These are phyloP conservation scores for Ectropis grisescens DNA, from an alignment of 1,140 invertebrate genomes.

Conservation along the genomic window DNA sequence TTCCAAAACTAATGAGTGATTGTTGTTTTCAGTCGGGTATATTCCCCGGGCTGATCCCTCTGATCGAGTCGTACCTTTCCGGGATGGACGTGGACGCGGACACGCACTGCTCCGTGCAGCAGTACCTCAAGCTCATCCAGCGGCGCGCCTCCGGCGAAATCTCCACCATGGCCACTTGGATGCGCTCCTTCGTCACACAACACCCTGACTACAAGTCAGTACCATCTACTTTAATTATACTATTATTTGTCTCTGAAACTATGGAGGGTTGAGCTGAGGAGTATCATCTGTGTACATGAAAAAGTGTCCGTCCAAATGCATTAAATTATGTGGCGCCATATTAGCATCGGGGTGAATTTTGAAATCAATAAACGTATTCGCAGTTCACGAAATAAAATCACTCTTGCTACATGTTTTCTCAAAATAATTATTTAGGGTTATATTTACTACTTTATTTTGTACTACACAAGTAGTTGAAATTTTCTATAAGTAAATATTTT, in stretches of 20 bases:
- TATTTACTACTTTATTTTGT: too few species aligned
- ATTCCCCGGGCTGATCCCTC: slow-evolving; percentile 95
- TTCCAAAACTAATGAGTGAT: too few species aligned
- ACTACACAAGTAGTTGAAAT: too few species aligned
- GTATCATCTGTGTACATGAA: too few species aligned
- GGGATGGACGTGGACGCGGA: slow-evolving; percentile 97
- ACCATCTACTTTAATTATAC: background rate
- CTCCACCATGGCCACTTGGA: slow-evolving; percentile 91
- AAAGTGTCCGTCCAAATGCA: too few species aligned
- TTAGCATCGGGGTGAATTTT: slow-evolving; percentile 1
- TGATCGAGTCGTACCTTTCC: slow-evolving; percentile 94
- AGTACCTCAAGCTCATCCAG: slow-evolving; percentile 96
- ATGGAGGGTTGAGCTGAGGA: too few species aligned
- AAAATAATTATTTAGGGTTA: too few species aligned
- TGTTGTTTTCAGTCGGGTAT: slow-evolving; percentile 73
- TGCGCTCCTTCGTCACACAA: slow-evolving; percentile 88
- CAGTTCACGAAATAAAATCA: too few species aligned
- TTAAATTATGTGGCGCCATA: too few species aligned
- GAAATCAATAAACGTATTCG: slow-evolving; percentile 3
- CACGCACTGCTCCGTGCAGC: slow-evolving; percentile 95
- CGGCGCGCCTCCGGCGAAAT: slow-evolving; percentile 89
- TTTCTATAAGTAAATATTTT: too few species aligned
- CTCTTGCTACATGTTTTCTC: too few species aligned
- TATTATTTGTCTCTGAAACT: background rate
- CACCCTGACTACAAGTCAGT: slow-evolving; percentile 92